These are phyloP conservation scores for Beroe forskalii DNA, from an alignment of 37 sponge, comb jelly and placozoan species.

Conservation along the genomic window DNA sequence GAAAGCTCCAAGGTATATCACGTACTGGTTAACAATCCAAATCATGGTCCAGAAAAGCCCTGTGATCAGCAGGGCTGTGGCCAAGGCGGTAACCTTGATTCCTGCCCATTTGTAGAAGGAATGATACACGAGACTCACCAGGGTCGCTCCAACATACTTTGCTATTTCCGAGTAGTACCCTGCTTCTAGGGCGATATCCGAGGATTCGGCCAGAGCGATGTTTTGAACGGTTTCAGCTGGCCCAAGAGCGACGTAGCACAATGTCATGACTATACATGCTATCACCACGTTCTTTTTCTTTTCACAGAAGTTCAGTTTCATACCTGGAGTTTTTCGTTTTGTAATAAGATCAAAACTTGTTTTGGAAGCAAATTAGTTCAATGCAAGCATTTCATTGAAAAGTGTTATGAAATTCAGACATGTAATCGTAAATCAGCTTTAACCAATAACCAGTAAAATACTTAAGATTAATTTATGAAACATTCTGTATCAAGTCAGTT, in stretches of 20 bases:
- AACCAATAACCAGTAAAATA: no score
- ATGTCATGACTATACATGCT: background rate
- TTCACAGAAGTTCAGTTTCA: background rate
- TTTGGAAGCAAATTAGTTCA: no score
- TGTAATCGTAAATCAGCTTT: no score
- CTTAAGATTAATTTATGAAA: no score
- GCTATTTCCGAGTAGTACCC: conserved; percentile 4
- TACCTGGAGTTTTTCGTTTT: no score
- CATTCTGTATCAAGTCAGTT: no score
- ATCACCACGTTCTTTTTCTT: background rate
- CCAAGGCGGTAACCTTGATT: background rate
- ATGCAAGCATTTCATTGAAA: no score
- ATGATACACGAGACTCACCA: background rate
- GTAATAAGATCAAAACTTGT: no score
- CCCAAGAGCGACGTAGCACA: background rate
- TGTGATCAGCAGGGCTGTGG: background rate
- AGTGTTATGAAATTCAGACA: no score
- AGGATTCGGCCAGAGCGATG: background rate
- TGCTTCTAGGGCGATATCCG: background rate
- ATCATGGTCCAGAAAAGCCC: background rate
- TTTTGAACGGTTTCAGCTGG: conserved; percentile 2
- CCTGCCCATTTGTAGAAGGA: background rate
- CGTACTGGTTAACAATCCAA: background rate
- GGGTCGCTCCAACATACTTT: background rate
- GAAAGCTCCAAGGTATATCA: background rate